These are phyloP conservation scores for Aphrophora alni DNA, from an alignment of 2,888 invertebrate species.

Conservation along the genomic window DNA sequence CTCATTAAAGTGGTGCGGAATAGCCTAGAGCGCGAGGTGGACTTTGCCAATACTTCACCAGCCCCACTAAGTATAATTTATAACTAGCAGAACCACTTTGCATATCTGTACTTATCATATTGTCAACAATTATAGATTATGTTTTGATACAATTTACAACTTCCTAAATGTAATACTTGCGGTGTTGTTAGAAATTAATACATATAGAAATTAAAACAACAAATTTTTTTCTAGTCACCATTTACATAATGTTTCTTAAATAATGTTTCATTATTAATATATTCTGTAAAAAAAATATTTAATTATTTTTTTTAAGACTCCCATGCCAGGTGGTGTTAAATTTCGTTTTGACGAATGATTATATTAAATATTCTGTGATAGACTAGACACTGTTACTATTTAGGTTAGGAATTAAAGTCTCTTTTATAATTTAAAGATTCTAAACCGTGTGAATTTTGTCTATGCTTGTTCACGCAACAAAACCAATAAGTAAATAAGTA, in stretches of 20 bases:
- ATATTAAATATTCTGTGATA: too few relatives aligned
- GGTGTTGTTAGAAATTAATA: background rate
- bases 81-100: background rate
- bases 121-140: constrained; percentile 6
- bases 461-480: too few relatives aligned
- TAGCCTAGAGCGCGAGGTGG: background rate
- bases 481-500: too few relatives aligned
- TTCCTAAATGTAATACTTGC: background rate
- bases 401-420: too few relatives aligned
- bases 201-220: background rate
- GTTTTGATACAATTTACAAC: background rate
- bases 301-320: background rate
- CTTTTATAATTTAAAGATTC: too few relatives aligned
- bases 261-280: background rate
- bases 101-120: background rate
- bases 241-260: background rate
- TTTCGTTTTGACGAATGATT: too few relatives aligned
- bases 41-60: background rate
- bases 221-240: background rate
- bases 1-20: background rate
- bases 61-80: background rate
- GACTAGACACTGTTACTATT: too few relatives aligned
- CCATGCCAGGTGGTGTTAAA: background rate
- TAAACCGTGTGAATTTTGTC: too few relatives aligned
- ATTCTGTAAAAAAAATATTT: background rate